A percentile compares a stretch with the other conserved stretches of the same genome.
phyloP scores from a whole-genome alignment of 2,888 invertebrate genomes.

The Lypha dubia region DNA sequence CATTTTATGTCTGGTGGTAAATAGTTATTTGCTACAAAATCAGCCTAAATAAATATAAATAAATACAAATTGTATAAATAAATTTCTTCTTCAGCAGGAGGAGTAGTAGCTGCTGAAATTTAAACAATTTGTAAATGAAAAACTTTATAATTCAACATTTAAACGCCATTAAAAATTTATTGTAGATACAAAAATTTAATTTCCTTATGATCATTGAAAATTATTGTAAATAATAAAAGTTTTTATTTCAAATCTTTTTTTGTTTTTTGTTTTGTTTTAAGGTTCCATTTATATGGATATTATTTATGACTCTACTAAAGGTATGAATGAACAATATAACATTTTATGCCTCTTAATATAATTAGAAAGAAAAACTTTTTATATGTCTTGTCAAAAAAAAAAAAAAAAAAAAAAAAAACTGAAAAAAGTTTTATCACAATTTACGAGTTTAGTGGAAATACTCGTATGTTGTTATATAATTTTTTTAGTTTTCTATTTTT shows the following conservation, averaged over 20 bases:
- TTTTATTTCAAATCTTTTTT: slow-evolving; percentile 3
- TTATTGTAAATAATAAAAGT: slow-evolving; percentile 5
- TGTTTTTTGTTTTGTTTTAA: neutral
- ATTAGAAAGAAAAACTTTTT: slow-evolving; percentile 3
- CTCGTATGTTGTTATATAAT: slow-evolving; percentile 22
- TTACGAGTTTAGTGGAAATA: slow-evolving; percentile 26
- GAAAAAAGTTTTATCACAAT: slow-evolving; percentile 44
- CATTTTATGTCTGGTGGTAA: slow-evolving; percentile 25
- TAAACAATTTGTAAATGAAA: slow-evolving; percentile 42
- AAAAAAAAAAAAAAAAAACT: too few relatives aligned
- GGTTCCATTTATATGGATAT: slow-evolving; percentile 4
- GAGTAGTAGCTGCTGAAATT: slow-evolving; percentile 36
- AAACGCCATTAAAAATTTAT: slow-evolving; percentile 18
- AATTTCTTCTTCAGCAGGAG: slow-evolving; percentile 13
- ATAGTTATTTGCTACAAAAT: slow-evolving; percentile 57
- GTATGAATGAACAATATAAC: slow-evolving; percentile 26
- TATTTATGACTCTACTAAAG: slow-evolving; percentile 46
- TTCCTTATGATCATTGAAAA: neutral
- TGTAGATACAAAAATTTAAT: slow-evolving; percentile 7
- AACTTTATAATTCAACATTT: slow-evolving; percentile 19
- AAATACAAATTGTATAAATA: slow-evolving; percentile 19
- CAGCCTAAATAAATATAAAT: slow-evolving; percentile 49
- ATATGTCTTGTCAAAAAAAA: slow-evolving; percentile 24
- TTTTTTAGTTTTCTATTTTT: slow-evolving; percentile 12
- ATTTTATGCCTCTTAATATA: slow-evolving; percentile 40